Conservation (phyloP, 2,113 vertebrate species). For the Channa argus region DNA sequence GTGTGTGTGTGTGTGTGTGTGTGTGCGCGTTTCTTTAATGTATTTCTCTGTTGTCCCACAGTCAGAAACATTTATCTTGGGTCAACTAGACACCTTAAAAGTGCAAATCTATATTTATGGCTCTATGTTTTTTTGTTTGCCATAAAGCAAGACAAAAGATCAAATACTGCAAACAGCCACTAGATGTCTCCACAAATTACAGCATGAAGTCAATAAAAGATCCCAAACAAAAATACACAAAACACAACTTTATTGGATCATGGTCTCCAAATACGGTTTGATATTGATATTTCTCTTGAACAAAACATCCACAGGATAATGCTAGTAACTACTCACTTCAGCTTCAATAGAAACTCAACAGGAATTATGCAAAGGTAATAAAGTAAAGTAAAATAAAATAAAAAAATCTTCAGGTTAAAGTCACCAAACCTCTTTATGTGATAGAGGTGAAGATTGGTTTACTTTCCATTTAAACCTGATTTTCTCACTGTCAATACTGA, state of each 20-base stretch:
- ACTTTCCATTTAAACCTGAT: too few relatives aligned
- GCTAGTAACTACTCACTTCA: not conserved
- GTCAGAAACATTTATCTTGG: not conserved
- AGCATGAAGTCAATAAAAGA: not conserved
- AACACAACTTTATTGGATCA: not conserved
- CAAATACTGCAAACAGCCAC: not conserved
- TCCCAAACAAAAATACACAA: not conserved
- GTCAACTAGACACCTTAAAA: not conserved
- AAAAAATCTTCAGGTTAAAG: too few relatives aligned
- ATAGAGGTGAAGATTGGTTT: too few relatives aligned
- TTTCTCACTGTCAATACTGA: too few relatives aligned
- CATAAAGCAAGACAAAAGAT: not conserved
- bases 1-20: too few relatives aligned
- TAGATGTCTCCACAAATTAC: not conserved
- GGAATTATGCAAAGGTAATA: too few relatives aligned
- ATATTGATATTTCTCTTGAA: not conserved
- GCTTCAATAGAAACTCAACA: not conserved
- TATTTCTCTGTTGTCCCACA: not conserved
- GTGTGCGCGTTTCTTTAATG: not conserved
- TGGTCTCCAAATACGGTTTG: not conserved
- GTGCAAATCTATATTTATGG: not conserved
- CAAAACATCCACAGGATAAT: not conserved
- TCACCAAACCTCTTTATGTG: too few relatives aligned
- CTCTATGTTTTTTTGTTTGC: not conserved
- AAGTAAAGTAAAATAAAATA: too few relatives aligned